phyloP scores from a whole-genome alignment of 2,888 invertebrate species.

The Diachrysia chrysitis region DNA sequence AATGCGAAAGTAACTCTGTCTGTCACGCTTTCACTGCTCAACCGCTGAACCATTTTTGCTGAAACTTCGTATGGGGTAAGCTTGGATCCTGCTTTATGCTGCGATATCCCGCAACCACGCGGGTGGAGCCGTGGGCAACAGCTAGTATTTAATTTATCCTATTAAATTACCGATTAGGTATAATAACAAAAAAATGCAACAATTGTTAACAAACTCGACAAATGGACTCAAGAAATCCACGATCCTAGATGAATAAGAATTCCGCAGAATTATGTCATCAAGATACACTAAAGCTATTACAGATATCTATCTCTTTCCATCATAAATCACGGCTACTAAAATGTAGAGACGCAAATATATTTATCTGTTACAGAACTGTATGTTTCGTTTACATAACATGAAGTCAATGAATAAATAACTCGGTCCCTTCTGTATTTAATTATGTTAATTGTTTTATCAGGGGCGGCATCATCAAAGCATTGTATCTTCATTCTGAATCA shows the following conservation, averaged over 20 bases:
- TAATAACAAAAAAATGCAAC: no score
- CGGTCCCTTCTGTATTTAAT: slow-evolving; percentile 41
- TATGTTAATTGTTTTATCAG: slow-evolving; percentile 56
- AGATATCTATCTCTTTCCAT: slow-evolving; percentile 2
- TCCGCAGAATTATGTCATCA: background rate
- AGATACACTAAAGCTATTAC: background rate
- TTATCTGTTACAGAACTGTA: background rate
- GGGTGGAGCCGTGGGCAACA: no score
- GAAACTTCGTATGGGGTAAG: no score
- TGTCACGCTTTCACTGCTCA: no score
- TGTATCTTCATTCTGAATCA: slow-evolving; percentile 44
- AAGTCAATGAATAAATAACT: slow-evolving; percentile 50
- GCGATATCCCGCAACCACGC: no score
- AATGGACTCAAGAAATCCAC: no score
- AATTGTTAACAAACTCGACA: no score
- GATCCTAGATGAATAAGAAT: background rate
- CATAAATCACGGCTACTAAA: background rate
- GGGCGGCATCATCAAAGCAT: slow-evolving; percentile 46
- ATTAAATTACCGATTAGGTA: no score
- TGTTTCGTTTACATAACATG: slow-evolving; percentile 24
- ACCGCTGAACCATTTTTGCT: no score
- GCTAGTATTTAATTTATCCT: no score
- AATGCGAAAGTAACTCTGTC: no score
- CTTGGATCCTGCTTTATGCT: no score
- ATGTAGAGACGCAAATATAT: background rate